A percentile compares a stretch with the other conserved stretches of the same genome.
These are phyloP conservation scores for Ptilonorhynchus violaceus DNA, from an alignment of 2,113 vertebrate species.

Conservation along the genomic window DNA sequence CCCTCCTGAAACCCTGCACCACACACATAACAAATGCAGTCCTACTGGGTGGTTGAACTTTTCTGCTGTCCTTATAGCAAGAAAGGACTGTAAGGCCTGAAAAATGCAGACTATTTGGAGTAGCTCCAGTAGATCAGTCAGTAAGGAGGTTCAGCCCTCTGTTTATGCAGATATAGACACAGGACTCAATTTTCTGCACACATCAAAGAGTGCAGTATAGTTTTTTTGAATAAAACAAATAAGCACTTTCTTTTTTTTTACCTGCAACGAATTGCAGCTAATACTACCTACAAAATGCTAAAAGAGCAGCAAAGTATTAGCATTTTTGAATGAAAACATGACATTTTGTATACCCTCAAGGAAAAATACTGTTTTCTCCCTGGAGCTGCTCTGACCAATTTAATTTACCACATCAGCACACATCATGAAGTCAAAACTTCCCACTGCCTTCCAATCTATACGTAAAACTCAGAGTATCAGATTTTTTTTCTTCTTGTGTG, in stretches of 20 bases:
- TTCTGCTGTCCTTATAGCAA: fast-evolving
- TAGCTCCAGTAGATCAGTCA: background rate
- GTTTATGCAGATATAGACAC: background rate
- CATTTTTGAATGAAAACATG: background rate
- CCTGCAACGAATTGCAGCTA: background rate
- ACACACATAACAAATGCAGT: background rate
- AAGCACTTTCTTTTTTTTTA: background rate
- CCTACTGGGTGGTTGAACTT: background rate
- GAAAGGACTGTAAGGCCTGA: background rate
- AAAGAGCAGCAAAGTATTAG: background rate
- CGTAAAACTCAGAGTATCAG: background rate
- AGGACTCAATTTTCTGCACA: background rate
- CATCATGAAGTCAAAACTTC: background rate
- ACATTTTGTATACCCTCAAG: background rate
- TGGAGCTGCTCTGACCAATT: background rate
- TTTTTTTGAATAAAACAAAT: background rate
- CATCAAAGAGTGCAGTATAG: background rate
- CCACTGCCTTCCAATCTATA: background rate
- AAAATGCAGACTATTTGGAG: background rate
- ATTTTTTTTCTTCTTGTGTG: background rate
- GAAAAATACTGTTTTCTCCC: background rate
- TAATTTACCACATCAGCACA: conserved; percentile 27
- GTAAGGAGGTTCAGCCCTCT: background rate
- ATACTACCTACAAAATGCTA: background rate
- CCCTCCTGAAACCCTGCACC: background rate